Evolutionary conservation across 1,140 invertebrate species (phyloP), one percentile per base, ranked within the genome.

Genomic region (Mercenaria mercenaria): DNA sequence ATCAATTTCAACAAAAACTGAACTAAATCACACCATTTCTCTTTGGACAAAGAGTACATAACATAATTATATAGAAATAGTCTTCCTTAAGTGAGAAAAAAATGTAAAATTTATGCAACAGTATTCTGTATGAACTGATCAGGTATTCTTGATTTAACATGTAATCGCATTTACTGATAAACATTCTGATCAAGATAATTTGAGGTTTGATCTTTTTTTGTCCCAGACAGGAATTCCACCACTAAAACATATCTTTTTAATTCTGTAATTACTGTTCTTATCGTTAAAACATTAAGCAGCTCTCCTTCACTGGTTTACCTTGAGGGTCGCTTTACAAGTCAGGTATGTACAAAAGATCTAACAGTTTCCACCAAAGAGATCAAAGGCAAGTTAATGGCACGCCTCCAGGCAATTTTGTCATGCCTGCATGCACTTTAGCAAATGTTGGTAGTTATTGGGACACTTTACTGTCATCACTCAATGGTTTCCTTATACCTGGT

Each of bases 361-460:
- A 87, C 84, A 87, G 26, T 87, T 64, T 76, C 72, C 72, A 76
- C 84, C 34, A 50, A 41, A 56, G 50, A 87, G 84, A 87, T 87
- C 84, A 87, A 87, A 87, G 84, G 84, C 34, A 77, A 77, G 2
- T 87, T 87, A 77, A 87, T 87, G 84, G 84, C 69, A 87, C 29
- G 50, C 47, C 84, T 87, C 69, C 67, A 76, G 84, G 69, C 72
- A 64, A 76, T 76, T 87, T 87, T 76, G 84, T 77, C 72, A 59
- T 76, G 84, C 41, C 41, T 87, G 84, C 39, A 32, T 87, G 84
- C 84, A 61, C 84, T 67, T 77, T 61, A 76, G 67, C 67, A 72
- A 84, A 43, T 47, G 34, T n/a, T 29, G 32, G 61, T 43, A 72
- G 43, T 50, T 47, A 72, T 32, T 69, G 64, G 47, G 82, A 84